Percentiles rank a stretch among this genome's conserved stretches.
Evolutionary conservation across 2,113 vertebrate species (phyloP).

Genomic region (Struthio camelus): DNA sequence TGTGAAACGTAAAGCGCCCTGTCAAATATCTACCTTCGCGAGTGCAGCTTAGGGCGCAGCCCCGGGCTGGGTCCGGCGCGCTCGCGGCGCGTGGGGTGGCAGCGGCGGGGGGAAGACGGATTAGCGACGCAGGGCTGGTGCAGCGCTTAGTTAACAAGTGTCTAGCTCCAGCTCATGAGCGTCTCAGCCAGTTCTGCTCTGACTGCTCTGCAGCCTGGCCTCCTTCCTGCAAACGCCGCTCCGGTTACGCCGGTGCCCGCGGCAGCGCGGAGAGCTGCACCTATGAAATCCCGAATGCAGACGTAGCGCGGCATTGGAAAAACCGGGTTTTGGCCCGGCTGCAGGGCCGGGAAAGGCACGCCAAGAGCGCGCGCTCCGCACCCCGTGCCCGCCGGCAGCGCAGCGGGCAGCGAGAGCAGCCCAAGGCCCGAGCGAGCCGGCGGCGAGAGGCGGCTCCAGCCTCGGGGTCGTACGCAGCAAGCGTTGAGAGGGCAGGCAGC

Average conservation of each 20-base stretch:
- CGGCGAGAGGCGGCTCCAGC: accelerated
- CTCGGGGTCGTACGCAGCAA: background rate
- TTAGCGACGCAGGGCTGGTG: background rate
- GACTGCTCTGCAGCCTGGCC: background rate
- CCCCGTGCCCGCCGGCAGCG: accelerated
- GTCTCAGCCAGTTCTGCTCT: background rate
- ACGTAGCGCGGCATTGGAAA: background rate
- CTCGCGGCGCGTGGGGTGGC: background rate
- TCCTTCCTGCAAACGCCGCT: background rate
- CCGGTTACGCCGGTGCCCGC: background rate
- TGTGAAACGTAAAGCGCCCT: conserved; percentile 25
- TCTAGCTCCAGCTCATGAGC: background rate
- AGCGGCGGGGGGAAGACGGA: background rate
- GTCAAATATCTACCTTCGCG: background rate
- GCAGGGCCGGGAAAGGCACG: accelerated
- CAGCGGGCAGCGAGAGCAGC: background rate
- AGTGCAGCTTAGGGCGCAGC: background rate
- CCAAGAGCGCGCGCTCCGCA: accelerated
- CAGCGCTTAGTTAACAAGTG: background rate
- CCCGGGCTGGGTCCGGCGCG: background rate
- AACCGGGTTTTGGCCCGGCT: background rate
- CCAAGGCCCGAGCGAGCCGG: background rate
- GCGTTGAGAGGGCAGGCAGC: background rate
- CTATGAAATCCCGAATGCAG: background rate
- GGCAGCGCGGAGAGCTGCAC: background rate